Conservation (phyloP, 2,888 invertebrate genomes). For the Mellilla xanthometata region DNA sequence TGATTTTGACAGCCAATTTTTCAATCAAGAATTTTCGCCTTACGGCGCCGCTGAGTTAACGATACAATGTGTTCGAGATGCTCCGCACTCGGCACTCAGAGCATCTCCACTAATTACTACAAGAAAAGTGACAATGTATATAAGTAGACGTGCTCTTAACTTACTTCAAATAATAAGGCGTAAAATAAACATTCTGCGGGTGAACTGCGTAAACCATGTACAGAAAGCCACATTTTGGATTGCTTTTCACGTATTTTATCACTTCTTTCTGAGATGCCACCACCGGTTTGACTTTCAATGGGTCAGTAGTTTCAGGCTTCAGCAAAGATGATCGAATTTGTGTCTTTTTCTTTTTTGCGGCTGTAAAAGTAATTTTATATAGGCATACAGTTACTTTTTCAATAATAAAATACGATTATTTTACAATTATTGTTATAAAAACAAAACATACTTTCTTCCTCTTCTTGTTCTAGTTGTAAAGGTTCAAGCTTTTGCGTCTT, state of each 20-base stretch:
- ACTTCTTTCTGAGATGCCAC: slow-evolving; percentile 71
- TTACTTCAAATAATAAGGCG: slow-evolving; percentile 89
- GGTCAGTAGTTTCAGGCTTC: slow-evolving; percentile 43
- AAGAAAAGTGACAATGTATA: too few species aligned
- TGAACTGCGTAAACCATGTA: slow-evolving; percentile 90
- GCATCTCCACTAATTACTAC: too few species aligned
- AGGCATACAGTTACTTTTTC: too few species aligned
- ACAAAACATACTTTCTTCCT: not conserved
- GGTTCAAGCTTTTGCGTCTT: slow-evolving; percentile 54
- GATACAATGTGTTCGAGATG: too few species aligned
- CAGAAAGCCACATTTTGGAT: slow-evolving; percentile 85
- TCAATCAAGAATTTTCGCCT: too few species aligned
- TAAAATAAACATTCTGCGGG: slow-evolving; percentile 87
- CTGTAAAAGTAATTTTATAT: too few species aligned
- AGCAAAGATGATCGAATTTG: slow-evolving; percentile 37
- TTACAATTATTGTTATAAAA: too few species aligned
- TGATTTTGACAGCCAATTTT: too few species aligned
- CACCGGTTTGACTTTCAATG: slow-evolving; percentile 66
- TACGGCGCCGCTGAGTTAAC: too few species aligned
- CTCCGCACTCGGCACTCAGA: too few species aligned
- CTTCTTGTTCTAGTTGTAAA: slow-evolving; percentile 46
- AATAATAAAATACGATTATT: too few species aligned
- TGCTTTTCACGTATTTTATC: slow-evolving; percentile 75
- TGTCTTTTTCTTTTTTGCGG: slow-evolving; percentile 53
- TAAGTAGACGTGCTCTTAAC: slow-evolving; percentile 21